Evolutionary conservation across 1,140 invertebrate genomes (phyloP), one percentile per base, ranked within the genome.

Genomic region (Bombyx mori): DNA sequence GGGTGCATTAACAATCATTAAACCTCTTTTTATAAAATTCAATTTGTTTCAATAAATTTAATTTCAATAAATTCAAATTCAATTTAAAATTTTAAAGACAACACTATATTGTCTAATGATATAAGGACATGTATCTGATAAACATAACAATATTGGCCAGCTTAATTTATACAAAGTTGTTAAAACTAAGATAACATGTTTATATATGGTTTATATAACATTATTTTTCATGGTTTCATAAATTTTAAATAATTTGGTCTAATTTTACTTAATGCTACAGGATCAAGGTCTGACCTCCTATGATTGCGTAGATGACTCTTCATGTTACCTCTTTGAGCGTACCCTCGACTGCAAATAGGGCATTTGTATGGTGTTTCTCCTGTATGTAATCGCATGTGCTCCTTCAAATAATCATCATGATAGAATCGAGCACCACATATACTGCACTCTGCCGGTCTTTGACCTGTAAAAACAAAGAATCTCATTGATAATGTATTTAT

Each of bases 291-390:
- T 2, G 85, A 84, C 61, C 78, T 65, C 62, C 69, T 79, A 52
- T 89, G 88, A 56, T 81, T 85, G 42, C 82, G 73, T 8, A 89
- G 73, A 60, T 90, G 89, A 49, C 88, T 89, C 61, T 88, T 89
- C 77, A 90, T 87, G 57, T 90, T 90, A 8, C 88, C 73, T 61
- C 91, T 65, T 66, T 89, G 88, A 18, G 92, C 89, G 69, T 94
- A 95, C 0, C 91, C 88, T 51, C 93, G 89, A 7, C 89, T 88
- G 73, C 94, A 95, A 7, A 93, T 83, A 7, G 90, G 89, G 73
- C 94, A 95, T 66, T 91, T 89, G 82, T 92, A 94, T 6, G 94
- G 94, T 45, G 91, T 91, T 66, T 95, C 94, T 1, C 94, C 91
- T 0, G 92, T 94, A 65, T 94, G 93, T 8, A 92, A 90, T 12